These are phyloP conservation scores for Microtus montanus DNA, from an alignment of 2,113 vertebrate species.

Conservation along the genomic window DNA sequence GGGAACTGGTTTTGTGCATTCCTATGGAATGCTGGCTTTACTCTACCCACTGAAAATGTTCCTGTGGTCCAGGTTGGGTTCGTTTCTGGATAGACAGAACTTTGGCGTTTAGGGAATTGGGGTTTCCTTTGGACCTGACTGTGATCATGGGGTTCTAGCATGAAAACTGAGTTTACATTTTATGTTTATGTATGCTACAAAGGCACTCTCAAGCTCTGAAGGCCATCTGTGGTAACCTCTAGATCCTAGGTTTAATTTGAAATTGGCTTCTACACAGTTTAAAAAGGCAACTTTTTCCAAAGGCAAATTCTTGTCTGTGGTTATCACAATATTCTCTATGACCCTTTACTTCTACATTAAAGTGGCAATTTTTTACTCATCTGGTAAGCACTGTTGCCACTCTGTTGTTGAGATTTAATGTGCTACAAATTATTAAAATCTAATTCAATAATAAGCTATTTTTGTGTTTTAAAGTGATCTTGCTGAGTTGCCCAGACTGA, in stretches of 20 bases:
- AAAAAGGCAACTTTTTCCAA: neutral
- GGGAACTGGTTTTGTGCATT: neutral
- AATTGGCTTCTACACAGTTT: neutral
- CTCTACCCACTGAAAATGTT: neutral
- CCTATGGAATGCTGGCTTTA: neutral
- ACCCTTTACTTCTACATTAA: slow-evolving; percentile 42
- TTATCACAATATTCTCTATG: neutral
- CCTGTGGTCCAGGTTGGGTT: neutral
- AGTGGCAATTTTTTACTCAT: neutral
- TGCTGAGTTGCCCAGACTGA: neutral
- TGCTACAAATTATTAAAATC: neutral
- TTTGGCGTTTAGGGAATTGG: neutral
- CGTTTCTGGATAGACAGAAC: neutral
- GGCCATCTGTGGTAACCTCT: neutral
- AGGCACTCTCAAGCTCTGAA: neutral
- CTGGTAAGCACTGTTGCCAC: neutral
- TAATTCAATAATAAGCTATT: neutral
- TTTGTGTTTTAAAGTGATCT: neutral
- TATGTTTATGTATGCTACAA: neutral
- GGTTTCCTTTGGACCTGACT: neutral
- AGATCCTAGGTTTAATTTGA: slow-evolving; percentile 14
- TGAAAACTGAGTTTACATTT: slow-evolving; percentile 15
- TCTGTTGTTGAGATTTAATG: neutral
- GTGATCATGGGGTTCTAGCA: slow-evolving; percentile 9
- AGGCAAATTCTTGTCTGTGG: neutral